phyloP scores from a whole-genome alignment of 2,113 vertebrate genomes.

The Tringa solitaria region DNA sequence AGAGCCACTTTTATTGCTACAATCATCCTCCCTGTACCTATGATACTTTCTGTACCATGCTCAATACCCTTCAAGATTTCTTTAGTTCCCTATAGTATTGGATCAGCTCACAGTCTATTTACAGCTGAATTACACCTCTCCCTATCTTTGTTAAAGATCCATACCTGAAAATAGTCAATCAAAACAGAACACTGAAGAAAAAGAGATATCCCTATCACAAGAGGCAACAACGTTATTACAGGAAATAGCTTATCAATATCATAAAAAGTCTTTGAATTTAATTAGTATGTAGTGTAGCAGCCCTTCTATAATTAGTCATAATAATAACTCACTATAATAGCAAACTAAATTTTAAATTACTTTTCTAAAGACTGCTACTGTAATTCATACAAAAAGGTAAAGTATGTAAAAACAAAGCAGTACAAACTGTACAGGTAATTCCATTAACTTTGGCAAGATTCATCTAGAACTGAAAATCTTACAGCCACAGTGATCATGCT shows the following conservation, averaged over 20 bases:
- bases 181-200: neutral
- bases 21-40: neutral
- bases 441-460: neutral
- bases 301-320: neutral
- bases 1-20: neutral
- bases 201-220: neutral
- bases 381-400: neutral
- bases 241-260: conserved; percentile 25
- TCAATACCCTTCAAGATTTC: neutral
- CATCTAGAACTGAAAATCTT: neutral
- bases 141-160: neutral
- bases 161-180: neutral
- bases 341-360: neutral
- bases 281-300: neutral
- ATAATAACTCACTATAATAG: neutral
- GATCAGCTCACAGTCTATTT: neutral
- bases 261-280: conserved; percentile 1
- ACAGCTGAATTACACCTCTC: neutral
- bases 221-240: neutral
- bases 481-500: neutral
- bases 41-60: neutral
- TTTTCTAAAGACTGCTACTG: neutral
- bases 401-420: conserved; percentile 4
- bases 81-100: neutral
- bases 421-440: neutral